Base-by-base conservation (phyloP, 2,888 invertebrate species). In the Drosophila diplacantha region DNA sequence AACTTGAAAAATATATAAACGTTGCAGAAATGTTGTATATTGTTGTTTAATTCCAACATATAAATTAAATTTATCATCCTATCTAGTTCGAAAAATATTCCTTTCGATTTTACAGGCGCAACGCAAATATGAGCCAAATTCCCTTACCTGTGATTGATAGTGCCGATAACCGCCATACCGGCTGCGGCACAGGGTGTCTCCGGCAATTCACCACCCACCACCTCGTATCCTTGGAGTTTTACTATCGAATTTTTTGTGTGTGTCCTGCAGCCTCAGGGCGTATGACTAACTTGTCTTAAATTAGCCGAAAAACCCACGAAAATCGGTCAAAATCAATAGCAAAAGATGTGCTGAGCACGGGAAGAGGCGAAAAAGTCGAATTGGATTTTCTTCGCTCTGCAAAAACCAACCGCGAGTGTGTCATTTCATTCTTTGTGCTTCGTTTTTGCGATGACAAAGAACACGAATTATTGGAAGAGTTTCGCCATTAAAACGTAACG, bases 181-280 rank as follows among this genome's bases (percentile, higher is more conserved):
- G 58, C 58, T 58, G 29, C 18, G 14, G 12, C 18, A 58, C 35
- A 55, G n/a, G n/a, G n/a, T n/a, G n/a, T n/a, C n/a, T n/a, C n/a
- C 18, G 29, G 29, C 32, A 16, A 11, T 29, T 29, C 8, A 29
- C 29, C 29, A 34, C 58, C 59, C 59, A 59, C 44, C 59, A 59
- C 59, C 58, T 63, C 31, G 71, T 72, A 80, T 77, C 81, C 77
- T 80, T 80, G 66, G 54, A 80, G 76, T 74, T 62, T 75, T 65
- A 61, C 69, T 69, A 75, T 75, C 70, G 74, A 78, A 69, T 66
- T 64, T 72, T 77, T 56, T 47, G 71, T 69, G 64, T 62, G 62
- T 71, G 65, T 66, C 69, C 56, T 75, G 50, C 44, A 51, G 39
- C 49, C 43, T 60, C 63, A 72, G 69, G 73, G 71, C 61, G 61